phyloP scores from a whole-genome alignment of 2,797 vertebrate species.

The Neosilurus hyrtlii region DNA sequence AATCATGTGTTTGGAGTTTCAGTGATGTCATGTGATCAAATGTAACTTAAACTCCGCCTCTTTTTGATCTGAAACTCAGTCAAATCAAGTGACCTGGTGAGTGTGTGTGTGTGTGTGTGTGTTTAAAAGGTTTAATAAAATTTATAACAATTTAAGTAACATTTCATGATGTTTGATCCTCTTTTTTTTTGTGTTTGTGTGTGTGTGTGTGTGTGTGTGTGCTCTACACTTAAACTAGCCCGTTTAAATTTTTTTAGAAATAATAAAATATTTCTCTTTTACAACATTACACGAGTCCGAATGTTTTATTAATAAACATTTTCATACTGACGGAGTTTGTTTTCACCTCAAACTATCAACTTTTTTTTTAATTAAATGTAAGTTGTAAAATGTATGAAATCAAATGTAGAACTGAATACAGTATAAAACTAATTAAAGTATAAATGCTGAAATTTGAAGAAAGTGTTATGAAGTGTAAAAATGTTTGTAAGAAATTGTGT shows the following conservation, averaged over 20 bases:
- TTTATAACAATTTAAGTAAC: neutral
- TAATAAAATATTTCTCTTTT: neutral
- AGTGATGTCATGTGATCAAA: neutral
- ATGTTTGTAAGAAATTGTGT: no score
- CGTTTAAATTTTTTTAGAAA: no score
- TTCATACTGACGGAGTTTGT: neutral
- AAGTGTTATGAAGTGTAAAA: neutral
- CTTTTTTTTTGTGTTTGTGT: neutral
- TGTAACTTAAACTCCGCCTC: neutral
- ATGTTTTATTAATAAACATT: neutral
- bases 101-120: neutral
- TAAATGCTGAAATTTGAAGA: neutral
- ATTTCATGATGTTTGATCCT: neutral
- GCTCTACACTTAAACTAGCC: no score
- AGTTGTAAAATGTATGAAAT: neutral
- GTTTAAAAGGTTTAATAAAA: neutral
- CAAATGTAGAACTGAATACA: neutral
- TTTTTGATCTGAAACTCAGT: neutral
- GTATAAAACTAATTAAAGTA: neutral
- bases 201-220: neutral
- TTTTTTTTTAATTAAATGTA: neutral
- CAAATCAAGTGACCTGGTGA: neutral
- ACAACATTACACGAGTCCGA: neutral
- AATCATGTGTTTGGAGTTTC: neutral
- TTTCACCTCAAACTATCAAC: neutral